Evolutionary conservation across 2,113 vertebrate species (phyloP).

Genomic region (Otocyon megalotis): DNA sequence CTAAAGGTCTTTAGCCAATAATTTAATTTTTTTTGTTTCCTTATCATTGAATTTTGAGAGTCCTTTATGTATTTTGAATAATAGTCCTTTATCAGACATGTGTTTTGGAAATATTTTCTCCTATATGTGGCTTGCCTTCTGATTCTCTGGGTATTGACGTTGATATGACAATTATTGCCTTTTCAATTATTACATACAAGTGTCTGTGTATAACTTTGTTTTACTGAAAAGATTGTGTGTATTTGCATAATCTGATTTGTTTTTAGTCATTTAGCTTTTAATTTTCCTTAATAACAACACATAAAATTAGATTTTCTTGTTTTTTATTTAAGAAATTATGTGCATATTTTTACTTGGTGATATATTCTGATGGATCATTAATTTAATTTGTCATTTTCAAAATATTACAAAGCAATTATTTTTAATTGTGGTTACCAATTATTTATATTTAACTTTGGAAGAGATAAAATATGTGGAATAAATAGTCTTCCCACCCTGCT

Average conservation of each 20-base stretch:
- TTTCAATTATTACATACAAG: not conserved
- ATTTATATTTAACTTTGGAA: not conserved
- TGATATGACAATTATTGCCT: not conserved
- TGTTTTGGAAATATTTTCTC: not conserved
- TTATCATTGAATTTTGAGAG: not conserved
- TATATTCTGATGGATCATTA: not conserved
- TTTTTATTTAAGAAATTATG: not conserved
- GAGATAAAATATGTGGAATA: not conserved
- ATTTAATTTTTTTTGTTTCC: not conserved
- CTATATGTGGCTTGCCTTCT: not conserved
- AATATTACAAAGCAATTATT: not conserved
- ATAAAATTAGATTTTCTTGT: not conserved
- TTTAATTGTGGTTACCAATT: not conserved
- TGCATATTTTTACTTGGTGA: not conserved
- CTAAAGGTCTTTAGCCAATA: not conserved
- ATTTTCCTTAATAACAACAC: not conserved
- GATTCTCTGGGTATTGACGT: not conserved
- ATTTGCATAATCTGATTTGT: not conserved
- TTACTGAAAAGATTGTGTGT: not conserved
- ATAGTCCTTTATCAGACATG: not conserved
- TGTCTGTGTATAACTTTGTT: not conserved
- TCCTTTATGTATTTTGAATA: too few species aligned
- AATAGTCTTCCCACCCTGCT: not conserved
- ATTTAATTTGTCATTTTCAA: not conserved
- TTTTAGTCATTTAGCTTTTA: not conserved